Evolutionary conservation across 2,888 invertebrate species (phyloP).

Genomic region (Uloborus plumipes): DNA sequence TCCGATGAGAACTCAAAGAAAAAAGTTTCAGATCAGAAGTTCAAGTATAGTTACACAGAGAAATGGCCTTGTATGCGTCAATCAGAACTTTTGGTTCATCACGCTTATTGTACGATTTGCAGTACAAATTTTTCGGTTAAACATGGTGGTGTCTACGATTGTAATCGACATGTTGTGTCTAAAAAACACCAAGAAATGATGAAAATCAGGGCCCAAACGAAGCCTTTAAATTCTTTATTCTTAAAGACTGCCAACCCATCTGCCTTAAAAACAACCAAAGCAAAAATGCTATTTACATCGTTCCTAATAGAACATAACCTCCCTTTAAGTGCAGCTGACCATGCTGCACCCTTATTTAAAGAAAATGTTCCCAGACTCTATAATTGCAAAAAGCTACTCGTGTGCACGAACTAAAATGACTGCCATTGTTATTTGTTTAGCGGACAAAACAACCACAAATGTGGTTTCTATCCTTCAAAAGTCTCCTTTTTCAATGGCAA

Average conservation of each 20-base stretch:
- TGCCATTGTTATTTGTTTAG: background rate
- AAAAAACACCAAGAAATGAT: background rate
- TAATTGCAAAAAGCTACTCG: background rate
- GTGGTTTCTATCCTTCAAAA: background rate
- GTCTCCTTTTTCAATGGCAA: conserved; percentile 3
- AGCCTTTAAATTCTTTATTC: background rate
- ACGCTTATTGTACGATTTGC: conserved; percentile 7
- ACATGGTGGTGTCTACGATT: conserved; percentile 1
- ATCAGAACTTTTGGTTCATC: too few species aligned
- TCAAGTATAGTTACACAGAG: too few species aligned
- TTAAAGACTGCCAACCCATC: background rate
- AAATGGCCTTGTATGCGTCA: too few species aligned
- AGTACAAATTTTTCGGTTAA: background rate
- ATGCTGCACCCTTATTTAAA: background rate
- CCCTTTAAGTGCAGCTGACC: background rate
- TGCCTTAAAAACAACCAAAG: background rate
- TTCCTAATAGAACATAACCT: background rate
- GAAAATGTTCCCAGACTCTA: background rate
- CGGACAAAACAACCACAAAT: background rate
- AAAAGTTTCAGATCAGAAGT: too few species aligned
- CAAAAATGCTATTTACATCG: conserved; percentile 5
- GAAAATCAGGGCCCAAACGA: background rate
- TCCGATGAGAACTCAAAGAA: too few species aligned
- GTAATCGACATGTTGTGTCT: background rate
- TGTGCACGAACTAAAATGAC: background rate